Evolutionary conservation across 2,888 invertebrate species (phyloP).

Genomic region (Drosophila kambysellisi): DNA sequence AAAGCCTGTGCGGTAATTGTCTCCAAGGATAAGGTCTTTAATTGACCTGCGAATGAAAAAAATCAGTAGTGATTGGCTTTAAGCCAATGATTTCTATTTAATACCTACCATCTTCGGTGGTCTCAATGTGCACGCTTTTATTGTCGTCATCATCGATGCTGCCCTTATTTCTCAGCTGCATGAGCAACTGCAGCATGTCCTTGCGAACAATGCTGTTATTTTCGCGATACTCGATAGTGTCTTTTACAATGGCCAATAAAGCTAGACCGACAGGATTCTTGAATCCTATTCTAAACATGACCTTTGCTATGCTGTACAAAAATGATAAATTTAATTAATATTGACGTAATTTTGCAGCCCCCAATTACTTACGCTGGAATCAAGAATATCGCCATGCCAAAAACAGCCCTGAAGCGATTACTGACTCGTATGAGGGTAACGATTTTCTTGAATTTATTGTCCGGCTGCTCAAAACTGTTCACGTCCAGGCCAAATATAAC

Average conservation of each 20-base stretch:
- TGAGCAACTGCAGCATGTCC: slow-evolving; percentile 85
- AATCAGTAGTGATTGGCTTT: background rate
- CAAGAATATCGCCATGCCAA: slow-evolving; percentile 67
- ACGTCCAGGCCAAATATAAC: slow-evolving; percentile 85
- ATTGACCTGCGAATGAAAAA: slow-evolving; percentile 36
- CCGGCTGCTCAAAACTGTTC: slow-evolving; percentile 81
- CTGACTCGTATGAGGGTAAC: slow-evolving; percentile 45
- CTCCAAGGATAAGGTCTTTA: slow-evolving; percentile 77
- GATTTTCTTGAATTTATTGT: slow-evolving; percentile 80
- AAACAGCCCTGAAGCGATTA: slow-evolving; percentile 35
- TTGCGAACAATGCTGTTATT: slow-evolving; percentile 83
- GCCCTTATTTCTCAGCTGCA: slow-evolving; percentile 84
- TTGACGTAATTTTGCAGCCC: background rate
- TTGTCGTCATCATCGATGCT: slow-evolving; percentile 73
- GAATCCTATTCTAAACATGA: slow-evolving; percentile 63
- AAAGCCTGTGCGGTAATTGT: slow-evolving; percentile 83
- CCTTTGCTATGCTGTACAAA: slow-evolving; percentile 53
- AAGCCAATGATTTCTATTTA: background rate
- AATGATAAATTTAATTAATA: background rate
- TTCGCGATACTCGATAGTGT: slow-evolving; percentile 85
- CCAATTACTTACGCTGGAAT: slow-evolving; percentile 74
- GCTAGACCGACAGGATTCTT: slow-evolving; percentile 71
- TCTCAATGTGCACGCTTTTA: slow-evolving; percentile 65
- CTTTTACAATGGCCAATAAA: slow-evolving; percentile 83
- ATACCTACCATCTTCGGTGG: slow-evolving; percentile 56